Percentiles rank a stretch among this genome's conserved stretches.
phyloP scores from a whole-genome alignment of 2,113 vertebrate genomes.

The Bagarius yarrelli region DNA sequence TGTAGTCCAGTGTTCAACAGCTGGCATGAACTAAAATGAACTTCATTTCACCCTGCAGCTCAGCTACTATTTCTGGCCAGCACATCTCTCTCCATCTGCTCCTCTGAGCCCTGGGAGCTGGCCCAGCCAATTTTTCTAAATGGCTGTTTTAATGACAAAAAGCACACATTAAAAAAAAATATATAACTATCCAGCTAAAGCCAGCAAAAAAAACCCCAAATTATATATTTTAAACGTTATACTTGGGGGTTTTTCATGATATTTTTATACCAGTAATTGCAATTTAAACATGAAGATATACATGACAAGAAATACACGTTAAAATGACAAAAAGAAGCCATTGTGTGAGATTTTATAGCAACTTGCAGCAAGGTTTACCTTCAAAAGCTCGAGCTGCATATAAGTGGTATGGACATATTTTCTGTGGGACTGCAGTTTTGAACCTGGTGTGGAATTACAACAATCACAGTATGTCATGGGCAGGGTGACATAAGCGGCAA shows the following conservation, averaged over 20 bases:
- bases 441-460: no score
- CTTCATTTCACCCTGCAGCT: conserved; percentile 16
- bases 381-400: no score
- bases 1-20: background rate
- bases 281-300: no score
- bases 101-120: conserved; percentile 10
- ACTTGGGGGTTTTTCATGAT: background rate
- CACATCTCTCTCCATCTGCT: conserved; percentile 8
- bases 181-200: conserved; percentile 22
- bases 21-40: conserved; percentile 12
- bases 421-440: no score
- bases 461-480: no score
- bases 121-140: conserved; percentile 13
- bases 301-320: no score
- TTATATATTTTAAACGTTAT: conserved; percentile 19
- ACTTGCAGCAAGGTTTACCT: no score
- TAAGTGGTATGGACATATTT: no score
- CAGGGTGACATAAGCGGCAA: no score
- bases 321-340: no score
- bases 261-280: background rate
- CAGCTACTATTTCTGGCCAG: background rate
- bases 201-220: conserved; percentile 28
- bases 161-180: conserved; percentile 1
- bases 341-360: no score
- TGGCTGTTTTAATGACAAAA: conserved; percentile 41